A percentile compares a stretch with the other conserved stretches of the same genome.
These are phyloP conservation scores for Periophthalmus magnuspinnatus DNA, from an alignment of 2,797 vertebrate species.

Conservation along the genomic window DNA sequence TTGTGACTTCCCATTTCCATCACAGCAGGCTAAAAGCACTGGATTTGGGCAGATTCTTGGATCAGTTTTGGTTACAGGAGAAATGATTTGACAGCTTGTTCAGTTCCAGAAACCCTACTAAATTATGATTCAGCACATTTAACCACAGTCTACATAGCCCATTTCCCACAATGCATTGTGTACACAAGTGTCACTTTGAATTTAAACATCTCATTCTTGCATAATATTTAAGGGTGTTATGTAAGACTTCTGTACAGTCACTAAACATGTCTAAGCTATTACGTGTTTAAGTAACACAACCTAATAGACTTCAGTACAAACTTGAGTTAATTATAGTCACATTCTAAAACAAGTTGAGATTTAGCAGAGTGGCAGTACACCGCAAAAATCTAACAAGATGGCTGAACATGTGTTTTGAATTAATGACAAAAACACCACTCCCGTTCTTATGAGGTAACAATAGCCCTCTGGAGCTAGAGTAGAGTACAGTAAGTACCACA, in stretches of 20 bases:
- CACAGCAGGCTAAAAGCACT: slow-evolving; percentile 24
- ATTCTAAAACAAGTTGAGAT: slow-evolving; percentile 30
- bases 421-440: slow-evolving; percentile 40
- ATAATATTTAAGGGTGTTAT: slow-evolving; percentile 3
- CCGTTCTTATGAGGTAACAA: slow-evolving; percentile 32
- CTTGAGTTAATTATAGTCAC: slow-evolving; percentile 8
- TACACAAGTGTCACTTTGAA: slow-evolving; percentile 9
- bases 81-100: slow-evolving; percentile 36
- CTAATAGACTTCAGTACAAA: neutral
- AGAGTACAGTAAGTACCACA: slow-evolving; percentile 25
- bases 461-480: slow-evolving; percentile 13
- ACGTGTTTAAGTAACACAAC: neutral
- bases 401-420: slow-evolving; percentile 58
- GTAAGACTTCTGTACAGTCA: neutral
- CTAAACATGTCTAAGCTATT: neutral
- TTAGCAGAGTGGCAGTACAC: slow-evolving; percentile 30
- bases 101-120: slow-evolving; percentile 34
- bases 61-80: slow-evolving; percentile 48
- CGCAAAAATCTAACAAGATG: slow-evolving; percentile 42
- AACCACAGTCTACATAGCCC: slow-evolving; percentile 7
- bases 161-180: slow-evolving; percentile 17
- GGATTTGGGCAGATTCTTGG: slow-evolving; percentile 44
- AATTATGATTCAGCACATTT: slow-evolving; percentile 39
- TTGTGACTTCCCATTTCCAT: slow-evolving; percentile 3
- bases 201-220: neutral